Percentiles rank a stretch among this genome's conserved stretches.
These are phyloP conservation scores for Tenthredo amoena DNA, from an alignment of 2,888 invertebrate genomes.

Conservation along the genomic window DNA sequence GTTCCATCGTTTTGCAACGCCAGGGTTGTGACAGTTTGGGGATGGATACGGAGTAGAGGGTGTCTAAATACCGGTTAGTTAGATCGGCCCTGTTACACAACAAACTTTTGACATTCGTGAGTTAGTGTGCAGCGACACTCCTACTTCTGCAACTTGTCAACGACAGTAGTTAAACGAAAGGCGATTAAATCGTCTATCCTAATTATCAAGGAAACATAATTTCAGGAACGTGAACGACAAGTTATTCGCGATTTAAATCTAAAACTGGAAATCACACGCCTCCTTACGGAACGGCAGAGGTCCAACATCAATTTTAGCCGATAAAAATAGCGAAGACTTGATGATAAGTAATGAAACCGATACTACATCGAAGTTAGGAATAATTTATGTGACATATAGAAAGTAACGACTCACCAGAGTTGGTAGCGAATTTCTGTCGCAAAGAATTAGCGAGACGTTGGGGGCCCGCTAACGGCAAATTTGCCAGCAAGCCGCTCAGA, in stretches of 20 bases:
- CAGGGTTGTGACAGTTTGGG: slow-evolving; percentile 44
- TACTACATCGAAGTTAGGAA: background rate
- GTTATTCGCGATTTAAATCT: background rate
- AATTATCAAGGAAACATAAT: background rate
- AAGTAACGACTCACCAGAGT: slow-evolving; percentile 73
- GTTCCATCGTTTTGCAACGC: slow-evolving; percentile 34
- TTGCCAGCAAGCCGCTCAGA: slow-evolving; percentile 74
- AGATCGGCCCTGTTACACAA: slow-evolving; percentile 32
- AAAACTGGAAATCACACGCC: background rate
- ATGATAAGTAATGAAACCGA: background rate
- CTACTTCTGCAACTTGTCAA: background rate
- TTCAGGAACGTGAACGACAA: background rate
- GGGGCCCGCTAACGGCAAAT: slow-evolving; percentile 76
- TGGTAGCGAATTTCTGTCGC: slow-evolving; percentile 74
- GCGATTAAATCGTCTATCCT: slow-evolving; percentile 3
- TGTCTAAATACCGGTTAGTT: slow-evolving; percentile 44
- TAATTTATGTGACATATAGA: background rate
- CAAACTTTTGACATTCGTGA: slow-evolving; percentile 11
- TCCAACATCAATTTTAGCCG: background rate
- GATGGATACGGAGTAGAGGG: slow-evolving; percentile 26
- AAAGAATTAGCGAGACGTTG: slow-evolving; percentile 76
- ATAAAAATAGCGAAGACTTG: background rate
- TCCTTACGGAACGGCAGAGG: background rate
- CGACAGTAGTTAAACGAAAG: background rate
- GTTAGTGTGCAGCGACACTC: background rate